Evolutionary conservation across 2,888 invertebrate genomes (phyloP).

Genomic region (Adelphocoris suturalis): DNA sequence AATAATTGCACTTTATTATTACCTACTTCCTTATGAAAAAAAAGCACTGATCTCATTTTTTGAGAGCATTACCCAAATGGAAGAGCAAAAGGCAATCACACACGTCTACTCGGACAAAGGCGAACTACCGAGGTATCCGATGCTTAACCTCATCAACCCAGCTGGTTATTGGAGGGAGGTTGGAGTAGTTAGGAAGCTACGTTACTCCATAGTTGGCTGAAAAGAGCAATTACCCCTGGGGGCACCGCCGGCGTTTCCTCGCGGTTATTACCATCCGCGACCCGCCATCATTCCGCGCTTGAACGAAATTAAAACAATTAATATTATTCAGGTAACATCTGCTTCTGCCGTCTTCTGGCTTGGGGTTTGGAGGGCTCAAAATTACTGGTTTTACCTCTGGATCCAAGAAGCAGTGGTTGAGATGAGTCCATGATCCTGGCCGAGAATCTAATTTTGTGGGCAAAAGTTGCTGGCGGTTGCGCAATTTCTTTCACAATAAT

Average conservation of each 20-base stretch:
- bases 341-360: slow-evolving; percentile 26
- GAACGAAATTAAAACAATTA: slow-evolving; percentile 28
- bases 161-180: neutral
- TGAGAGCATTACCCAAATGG: too few relatives aligned
- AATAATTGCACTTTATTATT: too few relatives aligned
- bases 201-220: neutral
- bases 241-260: slow-evolving; percentile 15
- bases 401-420: neutral
- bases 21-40: too few relatives aligned
- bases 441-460: neutral
- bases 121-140: neutral
- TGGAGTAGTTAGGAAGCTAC: neutral
- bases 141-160: neutral
- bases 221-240: slow-evolving; percentile 15
- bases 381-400: slow-evolving; percentile 22
- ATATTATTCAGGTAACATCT: slow-evolving; percentile 42
- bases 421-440: neutral
- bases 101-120: neutral
- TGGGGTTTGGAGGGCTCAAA: slow-evolving; percentile 13
- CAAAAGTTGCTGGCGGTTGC: neutral
- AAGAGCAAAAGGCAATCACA: too few relatives aligned
- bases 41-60: too few relatives aligned
- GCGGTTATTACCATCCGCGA: slow-evolving; percentile 37
- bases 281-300: slow-evolving; percentile 10
- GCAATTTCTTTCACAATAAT: too few relatives aligned